Evolutionary conservation across 2,888 invertebrate genomes (phyloP).

Genomic region (Zootermopsis nevadensis): DNA sequence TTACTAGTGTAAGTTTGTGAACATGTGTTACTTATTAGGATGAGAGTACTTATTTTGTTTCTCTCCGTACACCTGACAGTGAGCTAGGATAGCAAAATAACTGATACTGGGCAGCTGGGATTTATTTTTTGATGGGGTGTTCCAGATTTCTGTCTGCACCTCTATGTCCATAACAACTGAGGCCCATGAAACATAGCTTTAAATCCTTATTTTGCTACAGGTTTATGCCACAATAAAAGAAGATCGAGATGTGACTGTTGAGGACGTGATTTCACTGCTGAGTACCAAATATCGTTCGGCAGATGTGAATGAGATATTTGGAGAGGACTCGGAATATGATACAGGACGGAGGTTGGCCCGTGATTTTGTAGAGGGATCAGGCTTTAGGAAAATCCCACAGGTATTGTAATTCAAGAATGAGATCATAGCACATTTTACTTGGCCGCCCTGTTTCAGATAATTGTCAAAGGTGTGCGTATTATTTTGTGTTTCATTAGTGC

Average conservation of each 20-base stretch:
- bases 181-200: too few relatives aligned
- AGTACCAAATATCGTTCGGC: slow-evolving; percentile 70
- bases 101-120: too few relatives aligned
- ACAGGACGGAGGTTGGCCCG: slow-evolving; percentile 83
- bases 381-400: slow-evolving; percentile 77
- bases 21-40: too few relatives aligned
- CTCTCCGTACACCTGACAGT: too few relatives aligned
- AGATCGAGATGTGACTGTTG: slow-evolving; percentile 69
- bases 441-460: too few relatives aligned
- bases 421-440: background rate
- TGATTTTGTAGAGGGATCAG: slow-evolving; percentile 83
- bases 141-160: too few relatives aligned
- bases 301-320: slow-evolving; percentile 81
- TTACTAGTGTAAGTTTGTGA: slow-evolving; percentile 77
- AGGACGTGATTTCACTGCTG: slow-evolving; percentile 77
- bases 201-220: slow-evolving; percentile 58
- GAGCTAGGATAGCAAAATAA: too few relatives aligned
- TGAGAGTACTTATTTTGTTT: too few relatives aligned
- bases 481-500: too few relatives aligned
- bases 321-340: slow-evolving; percentile 91
- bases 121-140: too few relatives aligned
- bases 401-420: slow-evolving; percentile 58
- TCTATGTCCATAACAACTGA: too few relatives aligned
- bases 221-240: slow-evolving; percentile 68
- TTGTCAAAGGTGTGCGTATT: too few relatives aligned